Percentiles rank a stretch among this genome's conserved stretches.
phyloP scores from a whole-genome alignment of 2,888 invertebrate genomes.

The Eledona agricola region DNA sequence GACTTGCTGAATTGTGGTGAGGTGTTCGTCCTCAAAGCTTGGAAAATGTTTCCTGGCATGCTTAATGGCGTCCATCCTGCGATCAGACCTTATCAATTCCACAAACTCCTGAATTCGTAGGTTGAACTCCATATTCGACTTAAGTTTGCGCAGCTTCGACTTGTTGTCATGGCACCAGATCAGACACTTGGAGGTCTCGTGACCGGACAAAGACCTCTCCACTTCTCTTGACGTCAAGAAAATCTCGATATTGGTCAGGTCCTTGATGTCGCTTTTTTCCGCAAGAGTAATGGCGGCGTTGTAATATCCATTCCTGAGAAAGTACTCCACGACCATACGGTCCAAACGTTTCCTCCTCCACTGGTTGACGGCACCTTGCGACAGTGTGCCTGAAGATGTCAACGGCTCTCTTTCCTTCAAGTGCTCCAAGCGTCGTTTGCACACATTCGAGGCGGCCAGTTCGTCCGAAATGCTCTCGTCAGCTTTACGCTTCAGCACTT shows the following conservation, averaged over 20 bases:
- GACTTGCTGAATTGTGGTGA: slow-evolving; percentile 88
- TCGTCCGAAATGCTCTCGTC: slow-evolving; percentile 94
- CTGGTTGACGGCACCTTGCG: slow-evolving; percentile 71
- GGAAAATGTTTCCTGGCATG: slow-evolving; percentile 95
- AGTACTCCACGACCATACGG: slow-evolving; percentile 96
- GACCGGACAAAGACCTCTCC: slow-evolving; percentile 82
- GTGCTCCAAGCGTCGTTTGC: slow-evolving; percentile 92
- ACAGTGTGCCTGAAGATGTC: slow-evolving; percentile 57
- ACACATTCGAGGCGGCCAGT: slow-evolving; percentile 86
- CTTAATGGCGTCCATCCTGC: slow-evolving; percentile 90
- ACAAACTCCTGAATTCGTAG: slow-evolving; percentile 94
- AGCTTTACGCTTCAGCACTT: slow-evolving; percentile 91
- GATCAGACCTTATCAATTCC: slow-evolving; percentile 88
- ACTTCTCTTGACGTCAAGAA: slow-evolving; percentile 85
- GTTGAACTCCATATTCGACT: slow-evolving; percentile 95
- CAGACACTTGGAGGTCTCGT: slow-evolving; percentile 88
- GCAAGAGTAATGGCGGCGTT: slow-evolving; percentile 91
- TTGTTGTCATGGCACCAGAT: slow-evolving; percentile 97
- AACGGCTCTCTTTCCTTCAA: slow-evolving; percentile 77
- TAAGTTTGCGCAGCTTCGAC: slow-evolving; percentile 91
- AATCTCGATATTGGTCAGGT: slow-evolving; percentile 93
- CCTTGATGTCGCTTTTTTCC: slow-evolving; percentile 79
- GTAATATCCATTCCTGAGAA: slow-evolving; percentile 94
- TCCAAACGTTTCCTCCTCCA: slow-evolving; percentile 91
- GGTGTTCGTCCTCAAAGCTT: slow-evolving; percentile 84